phyloP scores from a whole-genome alignment of 2,888 invertebrate genomes.

The Meiosimyza platycephala region DNA sequence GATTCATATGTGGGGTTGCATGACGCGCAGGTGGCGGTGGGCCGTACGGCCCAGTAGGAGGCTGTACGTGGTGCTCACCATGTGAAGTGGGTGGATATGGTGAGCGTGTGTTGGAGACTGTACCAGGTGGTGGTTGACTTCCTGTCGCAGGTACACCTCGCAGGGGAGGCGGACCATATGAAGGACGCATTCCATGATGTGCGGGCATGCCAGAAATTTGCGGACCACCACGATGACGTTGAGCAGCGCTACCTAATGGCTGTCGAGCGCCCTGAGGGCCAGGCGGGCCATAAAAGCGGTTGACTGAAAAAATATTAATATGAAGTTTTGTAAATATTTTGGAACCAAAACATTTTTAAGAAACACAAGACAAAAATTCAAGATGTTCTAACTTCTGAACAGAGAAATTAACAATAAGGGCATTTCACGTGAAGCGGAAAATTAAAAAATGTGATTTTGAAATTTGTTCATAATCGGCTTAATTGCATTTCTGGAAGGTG shows the following conservation, averaged over 20 bases:
- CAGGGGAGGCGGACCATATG: constrained; percentile 64
- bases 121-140: constrained; percentile 38
- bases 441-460: too few species aligned
- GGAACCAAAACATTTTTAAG: too few species aligned
- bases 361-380: too few species aligned
- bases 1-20: constrained; percentile 61
- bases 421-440: too few species aligned
- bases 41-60: constrained; percentile 46
- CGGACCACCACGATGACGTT: constrained; percentile 51
- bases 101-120: constrained; percentile 42
- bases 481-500: too few species aligned
- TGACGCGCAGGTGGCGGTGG: constrained; percentile 61
- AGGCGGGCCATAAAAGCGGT: constrained; percentile 59
- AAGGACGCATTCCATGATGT: constrained; percentile 57
- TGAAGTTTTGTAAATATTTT: too few species aligned
- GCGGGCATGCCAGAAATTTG: constrained; percentile 48
- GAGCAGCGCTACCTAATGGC: constrained; percentile 38
- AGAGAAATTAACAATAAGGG: not conserved
- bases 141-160: constrained; percentile 52
- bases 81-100: constrained; percentile 50
- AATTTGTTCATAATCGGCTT: too few species aligned
- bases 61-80: constrained; percentile 53
- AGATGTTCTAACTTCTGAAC: not conserved
- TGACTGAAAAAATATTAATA: constrained; percentile 37
- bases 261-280: constrained; percentile 36